Conservation (phyloP, 2,888 invertebrate genomes). For the Ophioninae sp. region DNA sequence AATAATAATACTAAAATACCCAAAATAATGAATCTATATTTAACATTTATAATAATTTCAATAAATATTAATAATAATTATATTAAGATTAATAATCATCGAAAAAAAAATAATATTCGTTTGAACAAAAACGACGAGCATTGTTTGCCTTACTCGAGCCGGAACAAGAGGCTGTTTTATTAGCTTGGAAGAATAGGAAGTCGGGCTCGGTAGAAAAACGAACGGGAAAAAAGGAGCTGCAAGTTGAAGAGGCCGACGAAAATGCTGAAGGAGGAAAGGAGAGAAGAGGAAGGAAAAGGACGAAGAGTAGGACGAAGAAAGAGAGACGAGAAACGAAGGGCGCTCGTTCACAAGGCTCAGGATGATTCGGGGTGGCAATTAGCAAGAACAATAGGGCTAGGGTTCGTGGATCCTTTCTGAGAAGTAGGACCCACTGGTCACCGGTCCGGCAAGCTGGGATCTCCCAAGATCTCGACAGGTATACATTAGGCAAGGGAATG, state of each 20-base stretch:
- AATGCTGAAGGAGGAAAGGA: not conserved
- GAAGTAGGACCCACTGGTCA: slow-evolving; percentile 74
- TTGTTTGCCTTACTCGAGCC: slow-evolving; percentile 72
- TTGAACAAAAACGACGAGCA: no score
- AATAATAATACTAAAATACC: no score
- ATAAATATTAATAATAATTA: no score
- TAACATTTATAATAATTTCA: no score
- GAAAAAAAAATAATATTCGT: no score
- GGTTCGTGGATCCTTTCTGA: slow-evolving; percentile 71
- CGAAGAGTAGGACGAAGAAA: slow-evolving; percentile 1
- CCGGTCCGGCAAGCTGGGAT: slow-evolving; percentile 47
- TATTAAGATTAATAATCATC: no score
- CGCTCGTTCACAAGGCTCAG: slow-evolving; percentile 52
- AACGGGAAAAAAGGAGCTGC: slow-evolving; percentile 3
- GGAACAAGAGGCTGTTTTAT: slow-evolving; percentile 52
- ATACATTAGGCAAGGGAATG: slow-evolving; percentile 47
- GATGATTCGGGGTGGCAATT: slow-evolving; percentile 78
- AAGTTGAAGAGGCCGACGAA: not conserved
- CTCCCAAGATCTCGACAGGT: slow-evolving; percentile 46
- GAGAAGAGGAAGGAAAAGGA: slow-evolving; percentile 4
- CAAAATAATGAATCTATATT: no score
- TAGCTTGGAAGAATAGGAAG: slow-evolving; percentile 37
- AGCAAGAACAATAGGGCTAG: slow-evolving; percentile 80
- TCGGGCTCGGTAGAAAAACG: slow-evolving; percentile 5
- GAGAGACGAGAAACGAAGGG: slow-evolving; percentile 34